A percentile compares a stretch with the other conserved stretches of the same genome.
These are phyloP conservation scores for Ophion costatus DNA, from an alignment of 2,888 invertebrate genomes.

Conservation along the genomic window DNA sequence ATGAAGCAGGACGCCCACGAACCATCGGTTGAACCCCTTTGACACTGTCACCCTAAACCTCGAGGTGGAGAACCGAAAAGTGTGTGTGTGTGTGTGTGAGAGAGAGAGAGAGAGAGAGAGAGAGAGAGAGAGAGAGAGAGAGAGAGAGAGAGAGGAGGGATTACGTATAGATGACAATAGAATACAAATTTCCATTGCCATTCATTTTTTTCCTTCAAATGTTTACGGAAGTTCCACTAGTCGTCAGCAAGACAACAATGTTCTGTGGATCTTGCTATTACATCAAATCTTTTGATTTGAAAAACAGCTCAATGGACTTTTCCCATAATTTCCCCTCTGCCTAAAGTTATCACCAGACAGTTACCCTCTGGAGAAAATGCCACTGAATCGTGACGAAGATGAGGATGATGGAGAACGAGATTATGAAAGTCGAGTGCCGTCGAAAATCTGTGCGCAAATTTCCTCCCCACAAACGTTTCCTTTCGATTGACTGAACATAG, in stretches of 20 bases:
- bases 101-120: background rate
- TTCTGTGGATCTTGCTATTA: slow-evolving; percentile 31
- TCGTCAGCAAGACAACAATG: slow-evolving; percentile 46
- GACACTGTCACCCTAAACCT: slow-evolving; percentile 15
- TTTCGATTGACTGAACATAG: slow-evolving; percentile 2
- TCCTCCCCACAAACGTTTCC: slow-evolving; percentile 6
- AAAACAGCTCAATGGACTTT: slow-evolving; percentile 56
- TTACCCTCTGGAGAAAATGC: slow-evolving; percentile 46
- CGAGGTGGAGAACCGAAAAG: background rate
- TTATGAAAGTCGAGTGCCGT: slow-evolving; percentile 43
- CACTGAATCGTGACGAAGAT: background rate
- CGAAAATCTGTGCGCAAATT: background rate
- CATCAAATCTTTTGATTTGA: slow-evolving; percentile 22
- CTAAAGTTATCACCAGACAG: slow-evolving; percentile 65
- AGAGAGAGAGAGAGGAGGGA: background rate
- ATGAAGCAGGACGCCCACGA: slow-evolving; percentile 37
- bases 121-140: background rate
- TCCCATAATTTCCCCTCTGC: slow-evolving; percentile 32
- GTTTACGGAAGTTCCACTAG: background rate
- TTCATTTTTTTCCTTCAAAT: background rate
- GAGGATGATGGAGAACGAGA: slow-evolving; percentile 5
- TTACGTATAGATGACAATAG: background rate
- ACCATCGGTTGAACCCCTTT: slow-evolving; percentile 35
- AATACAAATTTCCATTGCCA: background rate
- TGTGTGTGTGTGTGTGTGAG: too few species aligned